Evolutionary conservation across 1,140 invertebrate genomes (phyloP).

Genomic region (Ladona fulva): DNA sequence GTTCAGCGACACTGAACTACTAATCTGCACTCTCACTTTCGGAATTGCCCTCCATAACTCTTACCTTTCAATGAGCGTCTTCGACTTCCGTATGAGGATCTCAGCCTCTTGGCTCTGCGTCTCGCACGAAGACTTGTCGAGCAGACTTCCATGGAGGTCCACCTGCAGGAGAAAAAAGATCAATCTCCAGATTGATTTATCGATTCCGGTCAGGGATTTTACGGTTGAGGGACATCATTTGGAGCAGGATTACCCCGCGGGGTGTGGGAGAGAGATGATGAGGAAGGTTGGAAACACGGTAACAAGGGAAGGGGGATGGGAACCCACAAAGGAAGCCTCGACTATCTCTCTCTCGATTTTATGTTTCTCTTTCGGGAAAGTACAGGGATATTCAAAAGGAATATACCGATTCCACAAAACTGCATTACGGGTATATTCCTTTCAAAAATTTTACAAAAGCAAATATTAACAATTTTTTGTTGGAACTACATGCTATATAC

Average conservation of each 20-base stretch:
- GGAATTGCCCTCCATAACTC: constrained; percentile 10
- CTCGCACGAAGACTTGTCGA: constrained; percentile 30
- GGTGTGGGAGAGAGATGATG: neutral
- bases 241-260: neutral
- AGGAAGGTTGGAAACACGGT: neutral
- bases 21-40: no score
- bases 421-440: no score
- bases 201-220: neutral
- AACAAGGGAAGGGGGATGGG: neutral
- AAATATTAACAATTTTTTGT: no score
- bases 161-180: constrained; percentile 26
- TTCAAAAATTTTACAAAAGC: no score
- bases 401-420: no score
- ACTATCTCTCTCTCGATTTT: no score
- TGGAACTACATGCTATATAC: no score
- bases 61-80: constrained; percentile 31
- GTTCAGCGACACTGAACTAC: no score
- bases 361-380: no score
- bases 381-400: no score
- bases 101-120: constrained; percentile 31
- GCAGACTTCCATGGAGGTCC: constrained; percentile 30
- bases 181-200: neutral
- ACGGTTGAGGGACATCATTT: neutral
- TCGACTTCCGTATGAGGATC: constrained; percentile 31
- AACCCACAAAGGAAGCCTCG: neutral